Evolutionary conservation across 2,797 vertebrate genomes (phyloP).

Genomic region (Chelidonichthys spinosus): DNA sequence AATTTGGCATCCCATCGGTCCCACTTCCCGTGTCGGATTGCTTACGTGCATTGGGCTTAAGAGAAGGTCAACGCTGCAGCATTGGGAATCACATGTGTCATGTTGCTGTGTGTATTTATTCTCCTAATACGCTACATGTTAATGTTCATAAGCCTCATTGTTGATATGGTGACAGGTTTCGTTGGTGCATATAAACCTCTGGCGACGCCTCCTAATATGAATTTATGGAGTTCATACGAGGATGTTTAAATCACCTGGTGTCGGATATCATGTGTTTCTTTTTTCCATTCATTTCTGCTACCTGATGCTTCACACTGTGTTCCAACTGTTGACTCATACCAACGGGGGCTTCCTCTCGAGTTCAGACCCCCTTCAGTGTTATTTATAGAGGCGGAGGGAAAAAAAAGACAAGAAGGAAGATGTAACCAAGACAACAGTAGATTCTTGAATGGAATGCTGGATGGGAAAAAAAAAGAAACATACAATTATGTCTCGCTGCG

Average conservation of each 20-base stretch:
- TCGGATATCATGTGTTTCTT: conserved; percentile 35
- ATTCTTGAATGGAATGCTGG: conserved; percentile 72
- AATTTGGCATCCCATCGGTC: conserved; percentile 47
- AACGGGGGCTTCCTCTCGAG: conserved; percentile 74
- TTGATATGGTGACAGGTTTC: conserved; percentile 25
- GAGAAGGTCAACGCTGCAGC: conserved; percentile 70
- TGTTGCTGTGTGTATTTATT: conserved; percentile 43
- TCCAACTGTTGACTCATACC: conserved; percentile 80
- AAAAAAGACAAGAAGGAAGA: conserved; percentile 73
- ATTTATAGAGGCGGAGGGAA: conserved; percentile 79
- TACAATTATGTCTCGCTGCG: conserved; percentile 75
- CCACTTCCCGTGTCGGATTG: conserved; percentile 57
- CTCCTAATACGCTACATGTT: conserved; percentile 3
- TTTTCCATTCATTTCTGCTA: conserved; percentile 58
- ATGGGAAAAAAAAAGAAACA: conserved; percentile 77
- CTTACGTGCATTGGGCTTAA: conserved; percentile 56
- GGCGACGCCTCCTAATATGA: neutral
- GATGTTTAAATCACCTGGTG: conserved; percentile 15
- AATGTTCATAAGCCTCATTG: conserved; percentile 34
- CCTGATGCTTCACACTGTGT: conserved; percentile 62
- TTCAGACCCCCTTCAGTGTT: conserved; percentile 71
- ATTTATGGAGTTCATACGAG: conserved; percentile 5
- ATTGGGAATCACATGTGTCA: conserved; percentile 59
- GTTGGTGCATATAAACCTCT: conserved; percentile 15
- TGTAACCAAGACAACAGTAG: conserved; percentile 85